Conservation (phyloP, 2,113 vertebrate species). For the Chrysemys picta region DNA sequence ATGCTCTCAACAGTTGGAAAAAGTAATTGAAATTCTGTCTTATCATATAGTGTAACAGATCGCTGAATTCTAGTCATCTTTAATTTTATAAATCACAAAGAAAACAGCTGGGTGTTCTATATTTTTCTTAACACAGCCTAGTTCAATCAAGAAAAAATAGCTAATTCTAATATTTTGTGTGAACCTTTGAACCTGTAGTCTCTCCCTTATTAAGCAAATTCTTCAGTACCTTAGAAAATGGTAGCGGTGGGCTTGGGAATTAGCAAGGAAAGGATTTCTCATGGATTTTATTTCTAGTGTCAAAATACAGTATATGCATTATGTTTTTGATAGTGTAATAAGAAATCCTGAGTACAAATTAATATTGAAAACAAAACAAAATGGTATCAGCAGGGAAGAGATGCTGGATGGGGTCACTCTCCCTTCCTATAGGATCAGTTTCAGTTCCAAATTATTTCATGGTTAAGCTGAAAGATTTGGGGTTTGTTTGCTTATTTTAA, state of each 20-base stretch:
- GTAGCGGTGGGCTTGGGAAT: background rate
- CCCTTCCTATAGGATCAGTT: background rate
- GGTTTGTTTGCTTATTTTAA: background rate
- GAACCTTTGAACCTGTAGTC: background rate
- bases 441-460: background rate
- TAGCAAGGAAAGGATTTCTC: background rate
- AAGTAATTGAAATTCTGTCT: background rate
- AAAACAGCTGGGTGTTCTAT: background rate
- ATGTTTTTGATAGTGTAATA: background rate
- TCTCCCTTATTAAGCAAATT: background rate
- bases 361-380: background rate
- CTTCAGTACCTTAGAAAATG: background rate
- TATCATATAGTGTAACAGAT: background rate
- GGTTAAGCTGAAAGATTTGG: background rate
- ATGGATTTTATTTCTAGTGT: background rate
- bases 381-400: background rate
- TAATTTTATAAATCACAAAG: conserved; percentile 5
- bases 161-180: background rate
- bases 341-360: background rate
- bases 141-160: background rate
- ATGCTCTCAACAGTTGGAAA: background rate
- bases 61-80: background rate
- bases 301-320: background rate
- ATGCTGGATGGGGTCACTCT: background rate
- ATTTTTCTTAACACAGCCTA: background rate